Percentiles rank a stretch among this genome's conserved stretches.
Conservation (phyloP, 2,797 vertebrate genomes). For the Gobionotothen gibberifrons region DNA sequence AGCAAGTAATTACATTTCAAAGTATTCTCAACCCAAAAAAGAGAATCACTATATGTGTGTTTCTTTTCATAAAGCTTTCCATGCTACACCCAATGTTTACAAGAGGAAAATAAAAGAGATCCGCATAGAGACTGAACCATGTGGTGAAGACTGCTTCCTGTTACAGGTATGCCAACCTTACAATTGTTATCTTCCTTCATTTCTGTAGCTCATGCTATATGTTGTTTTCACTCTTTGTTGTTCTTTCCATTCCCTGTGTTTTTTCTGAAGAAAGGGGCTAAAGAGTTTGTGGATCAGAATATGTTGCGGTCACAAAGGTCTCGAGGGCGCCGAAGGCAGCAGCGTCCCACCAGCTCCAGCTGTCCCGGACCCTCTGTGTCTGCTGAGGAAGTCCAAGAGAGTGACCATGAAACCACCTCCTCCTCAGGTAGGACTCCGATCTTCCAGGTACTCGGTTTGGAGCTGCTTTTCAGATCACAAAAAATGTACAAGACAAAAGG, state of each 20-base stretch:
- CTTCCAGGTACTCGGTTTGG: neutral
- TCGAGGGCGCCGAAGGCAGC: constrained; percentile 87
- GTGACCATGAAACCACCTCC: constrained; percentile 93
- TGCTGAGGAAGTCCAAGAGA: constrained; percentile 89
- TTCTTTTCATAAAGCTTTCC: constrained; percentile 87
- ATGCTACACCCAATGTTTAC: constrained; percentile 96
- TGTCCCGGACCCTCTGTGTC: constrained; percentile 85
- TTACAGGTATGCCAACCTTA: constrained; percentile 85
- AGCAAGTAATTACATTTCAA: too few species aligned
- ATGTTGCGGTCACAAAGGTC: constrained; percentile 90
- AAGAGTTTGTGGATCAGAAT: constrained; percentile 94
- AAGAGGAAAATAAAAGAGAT: constrained; percentile 97
- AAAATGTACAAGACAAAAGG: neutral
- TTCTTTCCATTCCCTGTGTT: neutral
- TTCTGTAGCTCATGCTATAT: neutral
- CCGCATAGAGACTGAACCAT: constrained; percentile 94
- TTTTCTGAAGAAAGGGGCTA: constrained; percentile 93
- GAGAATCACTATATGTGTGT: constrained; percentile 19
- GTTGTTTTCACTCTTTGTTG: neutral
- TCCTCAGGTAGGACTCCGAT: constrained; percentile 73
- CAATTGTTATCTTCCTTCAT: neutral
- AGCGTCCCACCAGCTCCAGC: constrained; percentile 82
- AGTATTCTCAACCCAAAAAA: neutral
- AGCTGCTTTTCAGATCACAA: neutral
- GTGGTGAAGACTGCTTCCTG: constrained; percentile 94